Evolutionary conservation across 1,140 invertebrate genomes (phyloP).

Genomic region (Caenorhabditis brenneri): DNA sequence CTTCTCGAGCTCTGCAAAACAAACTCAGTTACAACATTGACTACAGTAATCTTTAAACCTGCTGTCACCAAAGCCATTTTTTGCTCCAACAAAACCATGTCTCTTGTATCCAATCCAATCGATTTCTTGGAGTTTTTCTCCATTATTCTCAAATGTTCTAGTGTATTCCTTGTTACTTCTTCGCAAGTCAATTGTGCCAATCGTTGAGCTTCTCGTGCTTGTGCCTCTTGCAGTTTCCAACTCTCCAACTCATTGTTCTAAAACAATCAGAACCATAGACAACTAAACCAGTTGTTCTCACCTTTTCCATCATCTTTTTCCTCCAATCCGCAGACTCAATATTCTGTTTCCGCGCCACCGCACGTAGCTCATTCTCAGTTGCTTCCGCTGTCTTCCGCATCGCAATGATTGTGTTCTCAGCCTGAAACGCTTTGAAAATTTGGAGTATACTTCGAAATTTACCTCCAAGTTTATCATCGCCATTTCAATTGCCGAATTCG

Average conservation of each 20-base stretch:
- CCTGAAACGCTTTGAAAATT: background rate
- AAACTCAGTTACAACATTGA: background rate
- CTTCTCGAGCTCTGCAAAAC: slow-evolving; percentile 53
- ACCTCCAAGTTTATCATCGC: slow-evolving; percentile 22
- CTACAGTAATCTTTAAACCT: background rate
- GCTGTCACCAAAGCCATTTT: slow-evolving; percentile 26
- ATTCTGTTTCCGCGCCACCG: slow-evolving; percentile 43
- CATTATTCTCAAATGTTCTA: slow-evolving; percentile 2
- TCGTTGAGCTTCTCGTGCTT: slow-evolving; percentile 4
- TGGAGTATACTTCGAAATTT: background rate
- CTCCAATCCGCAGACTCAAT: slow-evolving; percentile 11
- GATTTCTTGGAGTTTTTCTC: slow-evolving; percentile 30
- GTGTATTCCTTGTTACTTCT: slow-evolving; percentile 8
- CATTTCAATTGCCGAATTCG: slow-evolving; percentile 25
- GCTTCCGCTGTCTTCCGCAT: slow-evolving; percentile 29
- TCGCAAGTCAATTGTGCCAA: slow-evolving; percentile 29
- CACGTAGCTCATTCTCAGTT: slow-evolving; percentile 20
- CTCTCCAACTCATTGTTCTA: slow-evolving; percentile 28
- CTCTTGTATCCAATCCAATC: slow-evolving; percentile 43
- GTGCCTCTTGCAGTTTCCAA: slow-evolving; percentile 24
- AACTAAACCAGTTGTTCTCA: too few relatives aligned
- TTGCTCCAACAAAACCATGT: background rate
- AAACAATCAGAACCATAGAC: background rate
- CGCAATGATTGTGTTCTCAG: slow-evolving; percentile 15
- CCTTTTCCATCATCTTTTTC: background rate